Evolutionary conservation across 2,113 vertebrate species (phyloP).

Genomic region (Neomonachus schauinslandi): DNA sequence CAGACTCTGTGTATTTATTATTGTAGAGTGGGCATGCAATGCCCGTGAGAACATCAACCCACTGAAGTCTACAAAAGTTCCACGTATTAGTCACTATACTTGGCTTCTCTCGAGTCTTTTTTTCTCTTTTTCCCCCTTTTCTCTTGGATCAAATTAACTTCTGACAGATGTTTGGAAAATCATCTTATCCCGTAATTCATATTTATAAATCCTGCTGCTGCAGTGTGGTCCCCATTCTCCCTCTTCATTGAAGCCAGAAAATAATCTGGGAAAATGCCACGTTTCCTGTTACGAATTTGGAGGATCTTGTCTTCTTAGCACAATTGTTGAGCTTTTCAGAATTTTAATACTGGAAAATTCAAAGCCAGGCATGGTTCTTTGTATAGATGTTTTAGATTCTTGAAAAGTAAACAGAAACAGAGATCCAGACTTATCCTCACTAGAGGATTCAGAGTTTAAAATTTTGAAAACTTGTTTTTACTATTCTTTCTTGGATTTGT

Average conservation of each 20-base stretch:
- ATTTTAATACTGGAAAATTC: conserved; percentile 46
- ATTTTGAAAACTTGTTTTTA: conserved; percentile 40
- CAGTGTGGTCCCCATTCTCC: conserved; percentile 72
- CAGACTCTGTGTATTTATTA: conserved; percentile 23
- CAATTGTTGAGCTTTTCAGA: conserved; percentile 59
- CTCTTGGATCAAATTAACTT: conserved; percentile 71
- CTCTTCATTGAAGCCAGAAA: conserved; percentile 71
- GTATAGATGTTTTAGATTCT: conserved; percentile 60
- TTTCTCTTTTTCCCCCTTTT: not conserved
- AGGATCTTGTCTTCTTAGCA: conserved; percentile 69
- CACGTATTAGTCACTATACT: conserved; percentile 35
- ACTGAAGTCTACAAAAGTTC: not conserved
- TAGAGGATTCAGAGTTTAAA: conserved; percentile 43
- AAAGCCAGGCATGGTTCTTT: conserved; percentile 47
- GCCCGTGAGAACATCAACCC: not conserved
- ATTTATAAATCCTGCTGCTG: conserved; percentile 80
- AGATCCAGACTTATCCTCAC: not conserved
- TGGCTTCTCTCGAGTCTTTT: conserved; percentile 55
- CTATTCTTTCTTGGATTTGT: conserved; percentile 31
- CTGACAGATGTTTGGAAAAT: conserved; percentile 80
- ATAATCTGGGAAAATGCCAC: conserved; percentile 74
- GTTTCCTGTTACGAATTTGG: conserved; percentile 74
- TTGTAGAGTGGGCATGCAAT: not conserved
- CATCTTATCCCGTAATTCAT: conserved; percentile 76
- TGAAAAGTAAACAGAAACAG: conserved; percentile 63